Evolutionary conservation across 2,888 invertebrate species (phyloP).

Genomic region (Andrena dorsata): DNA sequence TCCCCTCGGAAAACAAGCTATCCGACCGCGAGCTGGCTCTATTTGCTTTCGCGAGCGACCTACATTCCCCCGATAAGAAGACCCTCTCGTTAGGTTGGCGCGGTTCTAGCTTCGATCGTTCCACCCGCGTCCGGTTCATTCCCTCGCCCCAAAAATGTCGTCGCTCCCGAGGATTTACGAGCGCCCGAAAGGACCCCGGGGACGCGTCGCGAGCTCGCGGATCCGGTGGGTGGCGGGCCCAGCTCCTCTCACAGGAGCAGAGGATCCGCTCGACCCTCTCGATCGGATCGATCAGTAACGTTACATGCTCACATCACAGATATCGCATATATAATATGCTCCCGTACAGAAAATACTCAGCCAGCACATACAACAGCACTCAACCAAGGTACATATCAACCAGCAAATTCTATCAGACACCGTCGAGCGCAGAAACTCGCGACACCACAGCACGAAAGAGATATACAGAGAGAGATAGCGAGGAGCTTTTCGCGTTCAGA

Average conservation of each 20-base stretch:
- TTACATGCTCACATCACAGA: constrained; percentile 48
- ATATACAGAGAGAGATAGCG: constrained; percentile 51
- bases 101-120: constrained; percentile 9
- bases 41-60: constrained; percentile 25
- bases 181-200: background rate
- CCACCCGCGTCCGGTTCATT: background rate
- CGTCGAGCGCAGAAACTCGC: constrained; percentile 45
- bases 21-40: background rate
- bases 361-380: constrained; percentile 85
- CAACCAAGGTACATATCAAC: constrained; percentile 84
- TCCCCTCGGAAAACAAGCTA: constrained; percentile 16
- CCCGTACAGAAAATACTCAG: constrained; percentile 81
- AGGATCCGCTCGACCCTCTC: constrained; percentile 8
- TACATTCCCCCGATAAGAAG: constrained; percentile 1
- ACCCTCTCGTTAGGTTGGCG: background rate
- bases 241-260: constrained; percentile 46
- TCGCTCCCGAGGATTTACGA: constrained; percentile 8
- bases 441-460: constrained; percentile 34
- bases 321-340: constrained; percentile 52
- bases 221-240: constrained; percentile 32
- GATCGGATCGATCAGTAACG: constrained; percentile 5
- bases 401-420: constrained; percentile 48
- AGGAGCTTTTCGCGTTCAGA: constrained; percentile 43
- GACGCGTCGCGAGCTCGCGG: background rate
- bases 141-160: background rate